Evolutionary conservation across 2,888 invertebrate genomes (phyloP), one percentile per base, ranked within the genome.

Genomic region (Petrophora chlorosata): DNA sequence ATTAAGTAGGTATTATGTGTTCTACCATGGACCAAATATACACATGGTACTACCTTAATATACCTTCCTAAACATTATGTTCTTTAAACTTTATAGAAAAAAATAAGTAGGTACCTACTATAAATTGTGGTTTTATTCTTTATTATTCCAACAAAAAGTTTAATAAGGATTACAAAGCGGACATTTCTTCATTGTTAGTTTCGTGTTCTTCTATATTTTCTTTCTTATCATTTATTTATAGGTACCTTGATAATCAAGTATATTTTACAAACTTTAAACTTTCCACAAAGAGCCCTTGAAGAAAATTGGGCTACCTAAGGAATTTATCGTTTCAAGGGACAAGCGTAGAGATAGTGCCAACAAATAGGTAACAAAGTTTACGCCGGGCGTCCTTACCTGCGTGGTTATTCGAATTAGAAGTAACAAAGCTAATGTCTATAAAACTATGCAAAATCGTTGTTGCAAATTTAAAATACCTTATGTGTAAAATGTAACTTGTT

Each of bases 321-420:
- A 50, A 44, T 50, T 50, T 50, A 44, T 44, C 39, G 39, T 22
- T 38, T 9, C 28, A 9, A 19, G 33, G 35, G 30, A 43, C 39
- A 54, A 41, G 32, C 40, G 34, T 41, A 30, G 34, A 30, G 44
- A 54, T 35, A 16, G 28, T n/a, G 30, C 22, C 38, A 41, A 49
- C 44, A 50, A 50, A 52, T 52, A 54, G 47, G 48, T 54, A 42
- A 51, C 51, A 53, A 56, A 59, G 53, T 59, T 59, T 52, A 54
- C 30, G 32, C 34, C n/a, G n/a, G n/a, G n/a, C n/a, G n/a, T n/a
- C 28, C 19, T 34, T 49, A 52, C 59, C 56, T 54, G 26, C 42
- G 5, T 39, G 39, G 36, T n/a, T 14, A 44, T 34, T 44, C 5
- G 25, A 29, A 35, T 29, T 29, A 40, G 12, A 16, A 30, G 29